Conservation (phyloP, 1,140 invertebrate species). For the Heterodera schachtii region DNA sequence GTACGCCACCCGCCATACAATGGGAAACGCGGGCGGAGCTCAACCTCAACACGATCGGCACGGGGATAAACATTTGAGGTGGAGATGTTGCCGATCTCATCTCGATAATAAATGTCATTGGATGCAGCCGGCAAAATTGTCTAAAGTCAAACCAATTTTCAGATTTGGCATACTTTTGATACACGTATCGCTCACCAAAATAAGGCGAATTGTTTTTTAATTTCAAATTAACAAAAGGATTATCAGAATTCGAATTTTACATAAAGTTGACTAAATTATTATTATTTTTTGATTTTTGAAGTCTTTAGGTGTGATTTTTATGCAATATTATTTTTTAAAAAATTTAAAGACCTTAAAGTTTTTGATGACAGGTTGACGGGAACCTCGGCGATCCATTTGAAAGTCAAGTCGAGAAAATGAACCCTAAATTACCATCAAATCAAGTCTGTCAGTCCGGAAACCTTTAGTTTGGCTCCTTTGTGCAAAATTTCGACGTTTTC, state of each 20-base stretch:
- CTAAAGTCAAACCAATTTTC: conserved; percentile 60
- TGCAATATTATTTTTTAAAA: conserved; percentile 27
- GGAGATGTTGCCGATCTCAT: conserved; percentile 99
- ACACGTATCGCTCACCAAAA: too few species aligned
- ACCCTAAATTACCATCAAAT: conserved; percentile 38
- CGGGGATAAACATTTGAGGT: conserved; percentile 84
- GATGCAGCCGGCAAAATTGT: conserved; percentile 87
- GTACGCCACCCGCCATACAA: conserved; percentile 96
- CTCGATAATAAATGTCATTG: conserved; percentile 87
- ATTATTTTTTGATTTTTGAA: too few species aligned
- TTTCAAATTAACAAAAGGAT: too few species aligned
- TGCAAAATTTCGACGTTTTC: conserved; percentile 89
- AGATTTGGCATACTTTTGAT: too few species aligned
- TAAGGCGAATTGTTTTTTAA: too few species aligned
- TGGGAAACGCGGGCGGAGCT: conserved; percentile 90
- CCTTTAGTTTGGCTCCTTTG: conserved; percentile 79
- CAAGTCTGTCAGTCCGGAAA: background rate
- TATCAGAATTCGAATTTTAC: too few species aligned
- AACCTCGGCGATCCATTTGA: conserved; percentile 60
- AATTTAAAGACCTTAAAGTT: conserved; percentile 54
- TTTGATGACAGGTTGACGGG: conserved; percentile 55
- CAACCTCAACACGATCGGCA: conserved; percentile 85
- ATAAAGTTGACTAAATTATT: too few species aligned
- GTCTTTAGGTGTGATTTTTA: background rate
- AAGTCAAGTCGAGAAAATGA: conserved; percentile 64